phyloP scores from a whole-genome alignment of 35 echinoderm and acorn worm species.

The Eucidaris tribuloides region DNA sequence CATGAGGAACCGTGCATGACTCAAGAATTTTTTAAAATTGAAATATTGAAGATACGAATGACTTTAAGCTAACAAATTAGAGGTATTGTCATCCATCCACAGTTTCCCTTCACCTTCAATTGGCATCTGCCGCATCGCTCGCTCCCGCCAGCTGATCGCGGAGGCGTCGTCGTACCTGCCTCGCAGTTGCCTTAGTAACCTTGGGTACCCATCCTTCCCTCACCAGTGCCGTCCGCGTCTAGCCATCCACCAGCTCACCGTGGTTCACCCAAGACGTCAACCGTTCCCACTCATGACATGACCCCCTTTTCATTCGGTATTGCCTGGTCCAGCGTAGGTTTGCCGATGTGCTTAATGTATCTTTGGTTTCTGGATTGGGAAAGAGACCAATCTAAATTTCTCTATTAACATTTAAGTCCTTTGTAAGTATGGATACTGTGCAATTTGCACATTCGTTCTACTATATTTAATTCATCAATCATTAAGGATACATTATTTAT shows the following conservation, averaged over 20 bases:
- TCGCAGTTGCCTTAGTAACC: conserved; percentile 71
- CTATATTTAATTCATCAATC: too few species aligned
- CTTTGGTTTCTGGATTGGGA: not conserved
- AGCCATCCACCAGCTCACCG: conserved; percentile 91
- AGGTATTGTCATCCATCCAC: too few species aligned
- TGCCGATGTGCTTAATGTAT: conserved; percentile 83
- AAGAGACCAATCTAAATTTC: not conserved
- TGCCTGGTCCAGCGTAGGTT: conserved; percentile 90
- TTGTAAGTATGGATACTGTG: too few species aligned
- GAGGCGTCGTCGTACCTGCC: conserved; percentile 68
- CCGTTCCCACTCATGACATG: conserved; percentile 74
- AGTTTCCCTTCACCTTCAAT: conserved; percentile 43
- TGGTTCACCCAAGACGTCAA: conserved; percentile 74
- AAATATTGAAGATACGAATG: too few species aligned
- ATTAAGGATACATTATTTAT: too few species aligned
- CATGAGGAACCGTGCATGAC: not conserved
- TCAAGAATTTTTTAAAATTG: too few species aligned
- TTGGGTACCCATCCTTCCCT: conserved; percentile 98
- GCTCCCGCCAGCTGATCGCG: conserved; percentile 80
- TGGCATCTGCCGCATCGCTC: conserved; percentile 48
- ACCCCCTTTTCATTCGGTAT: conserved; percentile 87
- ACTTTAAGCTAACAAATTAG: too few species aligned
- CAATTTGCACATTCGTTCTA: too few species aligned
- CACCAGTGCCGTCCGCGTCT: conserved; percentile 56
- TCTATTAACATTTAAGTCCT: too few species aligned